Conservation (phyloP, 2,888 invertebrate species). For the Monochamus alternatus region DNA sequence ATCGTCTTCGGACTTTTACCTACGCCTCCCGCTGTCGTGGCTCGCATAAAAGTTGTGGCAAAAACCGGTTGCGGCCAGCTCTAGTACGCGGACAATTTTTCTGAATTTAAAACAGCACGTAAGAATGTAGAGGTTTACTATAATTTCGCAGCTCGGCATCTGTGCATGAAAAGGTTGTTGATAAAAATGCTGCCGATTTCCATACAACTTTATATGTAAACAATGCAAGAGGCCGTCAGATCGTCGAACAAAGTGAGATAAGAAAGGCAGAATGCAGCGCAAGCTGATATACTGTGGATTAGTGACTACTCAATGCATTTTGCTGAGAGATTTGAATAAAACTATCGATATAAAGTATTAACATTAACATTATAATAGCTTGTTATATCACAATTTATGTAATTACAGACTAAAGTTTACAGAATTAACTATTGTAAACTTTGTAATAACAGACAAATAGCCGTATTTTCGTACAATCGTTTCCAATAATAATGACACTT, state of each 20-base stretch:
- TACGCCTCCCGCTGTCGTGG: not conserved
- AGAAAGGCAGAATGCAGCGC: not conserved
- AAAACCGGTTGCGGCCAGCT: slow-evolving; percentile 19
- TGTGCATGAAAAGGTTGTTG: slow-evolving; percentile 18
- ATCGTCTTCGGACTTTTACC: not conserved
- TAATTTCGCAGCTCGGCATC: slow-evolving; percentile 32
- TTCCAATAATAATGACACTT: too few relatives aligned
- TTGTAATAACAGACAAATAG: too few relatives aligned
- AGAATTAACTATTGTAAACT: too few relatives aligned
- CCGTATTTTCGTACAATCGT: too few relatives aligned
- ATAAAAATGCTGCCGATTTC: slow-evolving; percentile 26
- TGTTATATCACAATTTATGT: too few relatives aligned
- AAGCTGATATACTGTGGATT: too few relatives aligned
- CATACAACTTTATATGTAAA: slow-evolving; percentile 22
- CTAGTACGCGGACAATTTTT: slow-evolving; percentile 24
- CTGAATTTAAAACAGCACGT: slow-evolving; percentile 27
- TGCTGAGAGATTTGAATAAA: too few relatives aligned
- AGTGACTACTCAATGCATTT: too few relatives aligned
- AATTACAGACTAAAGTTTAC: too few relatives aligned
- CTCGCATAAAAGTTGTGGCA: slow-evolving; percentile 21
- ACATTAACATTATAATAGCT: too few relatives aligned
- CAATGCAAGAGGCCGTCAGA: slow-evolving; percentile 1
- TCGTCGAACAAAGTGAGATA: slow-evolving; percentile 5
- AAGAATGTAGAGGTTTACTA: slow-evolving; percentile 31
- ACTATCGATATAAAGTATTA: too few relatives aligned